Evolutionary conservation across 2,888 invertebrate genomes (phyloP).

Genomic region (Monochamus alternatus): DNA sequence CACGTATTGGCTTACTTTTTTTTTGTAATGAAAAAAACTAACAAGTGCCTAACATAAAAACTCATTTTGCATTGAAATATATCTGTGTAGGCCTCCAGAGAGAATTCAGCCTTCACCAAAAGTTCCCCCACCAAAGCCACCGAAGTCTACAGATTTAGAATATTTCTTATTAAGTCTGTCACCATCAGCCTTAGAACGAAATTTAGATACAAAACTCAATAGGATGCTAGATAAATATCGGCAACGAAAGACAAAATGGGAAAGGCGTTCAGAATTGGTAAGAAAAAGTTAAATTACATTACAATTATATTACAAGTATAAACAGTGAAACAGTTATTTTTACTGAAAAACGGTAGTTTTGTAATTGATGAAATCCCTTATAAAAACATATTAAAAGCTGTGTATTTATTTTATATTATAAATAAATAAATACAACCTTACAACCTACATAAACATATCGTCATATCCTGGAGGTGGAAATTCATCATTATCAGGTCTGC

Average conservation of each 20-base stretch:
- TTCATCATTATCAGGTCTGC: conserved; percentile 81
- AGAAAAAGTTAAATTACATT: conserved; percentile 22
- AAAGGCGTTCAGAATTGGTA: conserved; percentile 71
- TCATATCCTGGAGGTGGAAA: conserved; percentile 84
- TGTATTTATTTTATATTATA: conserved; percentile 8
- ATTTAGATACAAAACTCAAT: conserved; percentile 73
- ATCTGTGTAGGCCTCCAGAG: conserved; percentile 61
- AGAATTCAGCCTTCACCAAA: conserved; percentile 56
- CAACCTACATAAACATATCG: conserved; percentile 82
- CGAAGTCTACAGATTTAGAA: conserved; percentile 66
- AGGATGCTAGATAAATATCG: conserved; percentile 74
- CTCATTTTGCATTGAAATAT: not conserved
- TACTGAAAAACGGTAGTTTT: no score
- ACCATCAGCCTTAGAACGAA: conserved; percentile 65
- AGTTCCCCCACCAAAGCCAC: conserved; percentile 57
- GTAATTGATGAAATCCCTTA: not conserved
- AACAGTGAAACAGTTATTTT: no score
- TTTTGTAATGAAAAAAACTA: no score
- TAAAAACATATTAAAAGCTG: not conserved
- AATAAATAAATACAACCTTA: not conserved
- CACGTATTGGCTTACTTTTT: no score
- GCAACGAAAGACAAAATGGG: conserved; percentile 70
- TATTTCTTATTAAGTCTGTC: conserved; percentile 71
- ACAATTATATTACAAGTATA: no score
- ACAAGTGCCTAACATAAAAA: no score